Conservation (phyloP, 1,140 invertebrate species). For the Rhizoglyphus robini region DNA sequence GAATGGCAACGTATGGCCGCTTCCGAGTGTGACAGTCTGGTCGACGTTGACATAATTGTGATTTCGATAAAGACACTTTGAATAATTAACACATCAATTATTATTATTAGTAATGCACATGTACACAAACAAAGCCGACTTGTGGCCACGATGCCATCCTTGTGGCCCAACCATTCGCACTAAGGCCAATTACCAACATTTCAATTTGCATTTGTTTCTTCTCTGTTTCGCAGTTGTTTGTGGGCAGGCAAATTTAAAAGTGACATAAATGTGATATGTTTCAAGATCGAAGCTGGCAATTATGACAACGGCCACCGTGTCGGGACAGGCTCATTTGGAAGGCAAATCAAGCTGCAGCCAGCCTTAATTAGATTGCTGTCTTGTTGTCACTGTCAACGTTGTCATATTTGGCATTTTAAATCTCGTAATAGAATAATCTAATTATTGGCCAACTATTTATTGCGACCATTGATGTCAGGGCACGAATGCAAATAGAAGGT, state of each 20-base stretch:
- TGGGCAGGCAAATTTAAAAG: too few species aligned
- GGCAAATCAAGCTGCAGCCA: not conserved
- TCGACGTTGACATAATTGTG: constrained; percentile 3
- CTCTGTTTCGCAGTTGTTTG: too few species aligned
- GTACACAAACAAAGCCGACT: not conserved
- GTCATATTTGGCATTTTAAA: not conserved
- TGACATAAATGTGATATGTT: too few species aligned
- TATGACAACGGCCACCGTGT: not conserved
- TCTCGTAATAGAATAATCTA: constrained; percentile 10
- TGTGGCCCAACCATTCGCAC: too few species aligned
- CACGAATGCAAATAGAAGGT: not conserved
- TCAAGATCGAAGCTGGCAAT: not conserved
- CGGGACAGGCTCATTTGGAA: constrained; percentile 2
- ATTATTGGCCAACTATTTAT: not conserved
- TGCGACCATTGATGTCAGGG: too few species aligned
- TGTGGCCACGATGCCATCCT: too few species aligned
- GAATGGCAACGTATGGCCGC: not conserved
- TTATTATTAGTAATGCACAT: not conserved
- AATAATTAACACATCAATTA: constrained; percentile 13
- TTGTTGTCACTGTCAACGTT: constrained; percentile 11
- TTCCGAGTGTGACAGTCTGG: not conserved
- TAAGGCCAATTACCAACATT: too few species aligned
- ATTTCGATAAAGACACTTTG: constrained; percentile 11
- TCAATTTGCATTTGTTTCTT: too few species aligned
- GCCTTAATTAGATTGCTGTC: constrained; percentile 8